Base-by-base conservation (phyloP, 2,113 vertebrate genomes). In the Corythornis vintsioides region DNA sequence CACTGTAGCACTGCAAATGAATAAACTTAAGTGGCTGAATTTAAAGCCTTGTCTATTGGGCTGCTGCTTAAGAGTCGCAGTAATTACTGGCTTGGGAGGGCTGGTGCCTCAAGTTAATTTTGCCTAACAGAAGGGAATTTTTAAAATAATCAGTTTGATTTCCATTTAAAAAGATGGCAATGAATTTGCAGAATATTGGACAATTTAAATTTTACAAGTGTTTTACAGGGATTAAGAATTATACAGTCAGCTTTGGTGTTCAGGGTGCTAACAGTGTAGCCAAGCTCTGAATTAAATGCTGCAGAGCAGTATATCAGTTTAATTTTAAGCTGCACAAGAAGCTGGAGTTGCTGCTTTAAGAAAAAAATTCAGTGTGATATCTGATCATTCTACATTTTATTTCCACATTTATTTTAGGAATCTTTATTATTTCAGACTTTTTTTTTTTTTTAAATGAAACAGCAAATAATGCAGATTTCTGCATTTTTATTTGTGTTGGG, bases 41-140 rank as follows among this genome's bases (percentile, higher is more conserved):
- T 90, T 72, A 80, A 94, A 92, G 71, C 40, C 29, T 90, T 93
- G 13, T 84, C 17, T 26, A 31, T 60, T 6, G 7, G 75, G 50
- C 87, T 89, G 85, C 57, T 89, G 35, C 38, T 90, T 50, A 53
- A 69, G 55, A 87, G 53, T 60, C 2, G 0, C 82, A 86, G 47
- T 88, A 92, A 96, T 91, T 94, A 79, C n/a, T 43, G 64, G 89
- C 56, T 85, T 48, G 71, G 60, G 90, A 83, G 45, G 45, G 82
- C 84, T 85, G 19, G 89, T 92, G 67, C 72, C 38, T 83, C 15
- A 61, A 90, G 77, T 81, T 85, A 74, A 88, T 95, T 95, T 92
- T 95, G 56, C 38, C 38, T 76, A 84, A 73, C 19, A 6, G 45
- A 70, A 91, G 33, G 38, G 40, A 71, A 86, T 93, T 88, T 79